Evolutionary conservation across 1,140 invertebrate genomes (phyloP).

Genomic region (Hyphantria cunea): DNA sequence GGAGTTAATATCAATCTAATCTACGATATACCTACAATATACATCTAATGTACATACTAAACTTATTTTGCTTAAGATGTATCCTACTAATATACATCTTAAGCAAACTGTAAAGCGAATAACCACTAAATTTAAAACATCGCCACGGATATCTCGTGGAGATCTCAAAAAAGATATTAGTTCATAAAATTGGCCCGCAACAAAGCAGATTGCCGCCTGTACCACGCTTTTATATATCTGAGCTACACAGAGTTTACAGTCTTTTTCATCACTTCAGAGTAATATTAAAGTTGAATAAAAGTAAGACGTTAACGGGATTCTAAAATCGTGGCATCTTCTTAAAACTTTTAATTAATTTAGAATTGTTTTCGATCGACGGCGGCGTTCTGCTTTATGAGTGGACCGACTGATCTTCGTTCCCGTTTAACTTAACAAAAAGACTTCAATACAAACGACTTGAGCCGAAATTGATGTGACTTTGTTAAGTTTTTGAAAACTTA

Average conservation of each 20-base stretch:
- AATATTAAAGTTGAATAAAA: slow-evolving; percentile 38
- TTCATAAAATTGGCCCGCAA: slow-evolving; percentile 15
- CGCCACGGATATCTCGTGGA: neutral
- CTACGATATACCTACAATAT: too few relatives aligned
- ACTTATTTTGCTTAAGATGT: too few relatives aligned
- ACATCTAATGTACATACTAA: too few relatives aligned
- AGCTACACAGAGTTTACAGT: slow-evolving; percentile 15
- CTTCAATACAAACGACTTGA: neutral
- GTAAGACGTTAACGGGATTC: slow-evolving; percentile 27
- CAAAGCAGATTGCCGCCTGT: slow-evolving; percentile 5
- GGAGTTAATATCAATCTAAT: too few relatives aligned
- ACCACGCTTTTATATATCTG: neutral
- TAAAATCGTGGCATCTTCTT: slow-evolving; percentile 14
- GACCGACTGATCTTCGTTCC: slow-evolving; percentile 1
- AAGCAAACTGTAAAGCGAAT: too few relatives aligned
- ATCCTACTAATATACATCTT: too few relatives aligned
- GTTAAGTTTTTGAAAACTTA: neutral
- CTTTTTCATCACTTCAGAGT: slow-evolving; percentile 31
- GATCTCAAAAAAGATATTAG: slow-evolving; percentile 7
- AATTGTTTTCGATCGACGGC: slow-evolving; percentile 36
- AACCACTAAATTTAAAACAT: slow-evolving; percentile 14
- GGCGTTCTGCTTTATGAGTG: slow-evolving; percentile 30
- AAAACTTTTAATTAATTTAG: slow-evolving; percentile 57
- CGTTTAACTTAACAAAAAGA: slow-evolving; percentile 8
- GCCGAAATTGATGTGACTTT: slow-evolving; percentile 18